Conservation (phyloP, 2,888 invertebrate genomes). For the Eristalis arbustorum region DNA sequence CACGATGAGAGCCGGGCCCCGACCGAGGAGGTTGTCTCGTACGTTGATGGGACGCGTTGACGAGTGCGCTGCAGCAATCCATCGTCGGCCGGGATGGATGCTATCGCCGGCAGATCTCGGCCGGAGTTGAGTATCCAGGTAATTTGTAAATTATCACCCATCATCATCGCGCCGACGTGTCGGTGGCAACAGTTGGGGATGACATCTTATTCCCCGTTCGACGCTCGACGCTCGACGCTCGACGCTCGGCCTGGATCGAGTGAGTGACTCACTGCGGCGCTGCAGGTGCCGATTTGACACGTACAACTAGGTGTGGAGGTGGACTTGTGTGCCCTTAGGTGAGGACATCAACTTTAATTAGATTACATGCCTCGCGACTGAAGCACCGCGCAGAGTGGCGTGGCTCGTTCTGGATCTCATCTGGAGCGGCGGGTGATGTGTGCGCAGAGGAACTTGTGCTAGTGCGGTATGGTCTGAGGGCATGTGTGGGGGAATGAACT, state of each 20-base stretch:
- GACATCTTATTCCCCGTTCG: constrained; percentile 27
- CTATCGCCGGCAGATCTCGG: constrained; percentile 44
- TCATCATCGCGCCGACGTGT: constrained; percentile 66
- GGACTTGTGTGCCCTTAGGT: constrained; percentile 31
- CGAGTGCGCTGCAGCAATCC: constrained; percentile 48
- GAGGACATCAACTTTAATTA: constrained; percentile 50
- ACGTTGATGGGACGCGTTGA: constrained; percentile 37
- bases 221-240: no score
- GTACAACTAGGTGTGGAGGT: constrained; percentile 57
- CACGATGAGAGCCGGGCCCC: not conserved
- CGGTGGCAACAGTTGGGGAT: constrained; percentile 55
- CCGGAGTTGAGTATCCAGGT: constrained; percentile 54
- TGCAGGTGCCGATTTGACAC: constrained; percentile 58
- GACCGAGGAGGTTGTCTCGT: not conserved
- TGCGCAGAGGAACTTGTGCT: not conserved
- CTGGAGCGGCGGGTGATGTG: not conserved
- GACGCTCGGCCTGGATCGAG: not conserved
- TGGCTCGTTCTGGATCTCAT: not conserved
- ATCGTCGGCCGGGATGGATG: constrained; percentile 12
- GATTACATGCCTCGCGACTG: constrained; percentile 18
- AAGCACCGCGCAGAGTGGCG: not conserved
- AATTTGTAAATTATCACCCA: constrained; percentile 70
- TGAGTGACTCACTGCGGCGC: constrained; percentile 50
- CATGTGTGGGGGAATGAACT: no score
- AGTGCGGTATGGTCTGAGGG: no score